Conservation (phyloP, 2,797 vertebrate species). For the Aldrovandia affinis region DNA sequence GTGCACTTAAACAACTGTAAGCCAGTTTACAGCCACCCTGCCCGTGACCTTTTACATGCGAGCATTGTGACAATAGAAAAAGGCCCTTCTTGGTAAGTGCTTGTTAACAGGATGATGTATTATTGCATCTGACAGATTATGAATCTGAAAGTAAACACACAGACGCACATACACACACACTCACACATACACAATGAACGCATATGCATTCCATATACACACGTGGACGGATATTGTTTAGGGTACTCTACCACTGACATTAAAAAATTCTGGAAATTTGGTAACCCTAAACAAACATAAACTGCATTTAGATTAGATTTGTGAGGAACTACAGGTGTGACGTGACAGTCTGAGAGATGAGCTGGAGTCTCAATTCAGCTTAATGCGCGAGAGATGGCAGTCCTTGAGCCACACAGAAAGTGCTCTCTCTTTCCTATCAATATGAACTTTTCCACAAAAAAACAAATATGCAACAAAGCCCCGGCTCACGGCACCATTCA, state of each 20-base stretch:
- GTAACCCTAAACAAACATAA: too few species aligned
- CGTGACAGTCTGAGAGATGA: too few species aligned
- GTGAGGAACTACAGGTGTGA: too few species aligned
- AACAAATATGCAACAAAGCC: not conserved
- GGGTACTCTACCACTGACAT: too few species aligned
- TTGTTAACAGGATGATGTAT: slow-evolving; percentile 14
- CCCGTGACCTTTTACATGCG: slow-evolving; percentile 19
- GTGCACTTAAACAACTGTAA: slow-evolving; percentile 10
- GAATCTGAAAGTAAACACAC: not conserved
- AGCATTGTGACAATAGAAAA: not conserved
- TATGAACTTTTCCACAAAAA: not conserved
- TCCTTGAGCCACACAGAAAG: not conserved
- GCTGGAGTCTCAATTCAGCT: too few species aligned
- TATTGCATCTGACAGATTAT: not conserved
- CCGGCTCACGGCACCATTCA: slow-evolving; percentile 53
- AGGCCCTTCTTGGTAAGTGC: slow-evolving; percentile 2
- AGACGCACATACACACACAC: not conserved
- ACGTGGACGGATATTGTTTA: too few species aligned
- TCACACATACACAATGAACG: not conserved
- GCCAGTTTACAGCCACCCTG: slow-evolving; percentile 20
- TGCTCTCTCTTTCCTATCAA: not conserved
- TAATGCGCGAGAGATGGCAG: too few species aligned
- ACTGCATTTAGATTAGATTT: too few species aligned
- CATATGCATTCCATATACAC: too few species aligned
- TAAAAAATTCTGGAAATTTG: too few species aligned